These are phyloP conservation scores for Microplitis demolitor DNA, from an alignment of 1,140 invertebrate genomes.

Conservation along the genomic window DNA sequence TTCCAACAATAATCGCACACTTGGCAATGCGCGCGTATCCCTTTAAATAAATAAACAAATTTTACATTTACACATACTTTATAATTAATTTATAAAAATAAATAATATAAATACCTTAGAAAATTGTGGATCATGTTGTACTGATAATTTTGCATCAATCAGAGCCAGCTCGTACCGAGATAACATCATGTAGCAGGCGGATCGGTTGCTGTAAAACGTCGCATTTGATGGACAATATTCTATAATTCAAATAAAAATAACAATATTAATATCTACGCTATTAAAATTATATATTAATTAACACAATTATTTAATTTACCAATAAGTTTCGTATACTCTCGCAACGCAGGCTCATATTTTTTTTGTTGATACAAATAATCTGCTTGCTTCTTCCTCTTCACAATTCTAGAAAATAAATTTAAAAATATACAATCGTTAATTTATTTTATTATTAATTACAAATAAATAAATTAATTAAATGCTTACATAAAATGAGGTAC, in stretches of 20 bases:
- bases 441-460: background rate
- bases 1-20: no score
- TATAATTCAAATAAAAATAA: no score
- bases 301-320: background rate
- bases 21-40: no score
- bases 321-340: constrained; percentile 7
- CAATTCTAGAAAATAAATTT: background rate
- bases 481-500: no score
- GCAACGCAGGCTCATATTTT: background rate
- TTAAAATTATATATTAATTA: no score
- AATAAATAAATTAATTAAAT: background rate
- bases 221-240: no score
- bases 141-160: background rate
- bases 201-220: background rate
- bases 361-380: background rate
- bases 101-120: no score
- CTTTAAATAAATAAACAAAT: background rate
- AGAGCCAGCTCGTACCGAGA: background rate
- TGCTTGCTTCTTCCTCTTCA: background rate
- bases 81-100: no score
- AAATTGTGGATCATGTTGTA: background rate
- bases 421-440: background rate
- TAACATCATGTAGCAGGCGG: background rate
- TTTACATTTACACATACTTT: background rate
- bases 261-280: no score